Percentiles rank a stretch among this genome's conserved stretches.
Conservation (phyloP, 2,113 vertebrate genomes). For the Serinus canaria region DNA sequence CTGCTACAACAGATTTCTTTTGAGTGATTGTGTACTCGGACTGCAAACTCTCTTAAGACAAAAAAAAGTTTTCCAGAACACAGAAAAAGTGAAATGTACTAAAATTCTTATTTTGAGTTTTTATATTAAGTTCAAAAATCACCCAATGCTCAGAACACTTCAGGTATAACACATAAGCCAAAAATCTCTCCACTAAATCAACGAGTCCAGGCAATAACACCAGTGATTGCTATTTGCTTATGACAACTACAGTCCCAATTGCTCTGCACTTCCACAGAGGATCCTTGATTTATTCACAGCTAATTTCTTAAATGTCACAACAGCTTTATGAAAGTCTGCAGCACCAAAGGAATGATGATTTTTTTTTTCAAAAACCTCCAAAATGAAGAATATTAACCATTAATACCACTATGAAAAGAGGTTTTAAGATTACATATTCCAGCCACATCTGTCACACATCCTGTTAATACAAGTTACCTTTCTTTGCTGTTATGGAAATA, state of each 20-base stretch:
- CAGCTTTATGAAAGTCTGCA: background rate
- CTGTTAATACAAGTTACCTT: background rate
- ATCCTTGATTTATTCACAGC: background rate
- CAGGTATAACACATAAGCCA: background rate
- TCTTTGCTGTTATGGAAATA: background rate
- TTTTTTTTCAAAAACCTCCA: background rate
- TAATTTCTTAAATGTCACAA: constrained; percentile 13
- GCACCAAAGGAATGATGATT: background rate
- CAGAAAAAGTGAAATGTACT: background rate
- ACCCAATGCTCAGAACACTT: background rate
- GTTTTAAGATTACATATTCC: background rate
- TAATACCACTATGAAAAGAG: background rate
- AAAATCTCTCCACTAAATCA: background rate
- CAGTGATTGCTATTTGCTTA: background rate
- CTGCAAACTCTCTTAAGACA: background rate
- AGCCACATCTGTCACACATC: background rate
- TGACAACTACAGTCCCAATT: background rate
- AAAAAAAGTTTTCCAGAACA: background rate
- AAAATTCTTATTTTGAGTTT: background rate
- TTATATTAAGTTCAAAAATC: background rate
- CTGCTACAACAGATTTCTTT: background rate
- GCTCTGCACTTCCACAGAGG: background rate
- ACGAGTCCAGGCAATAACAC: background rate
- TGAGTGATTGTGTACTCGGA: background rate
- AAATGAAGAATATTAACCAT: background rate